A percentile compares a stretch with the other conserved stretches of the same genome.
These are phyloP conservation scores for Seira musarum DNA, from an alignment of 2,888 invertebrate genomes.

Conservation along the genomic window DNA sequence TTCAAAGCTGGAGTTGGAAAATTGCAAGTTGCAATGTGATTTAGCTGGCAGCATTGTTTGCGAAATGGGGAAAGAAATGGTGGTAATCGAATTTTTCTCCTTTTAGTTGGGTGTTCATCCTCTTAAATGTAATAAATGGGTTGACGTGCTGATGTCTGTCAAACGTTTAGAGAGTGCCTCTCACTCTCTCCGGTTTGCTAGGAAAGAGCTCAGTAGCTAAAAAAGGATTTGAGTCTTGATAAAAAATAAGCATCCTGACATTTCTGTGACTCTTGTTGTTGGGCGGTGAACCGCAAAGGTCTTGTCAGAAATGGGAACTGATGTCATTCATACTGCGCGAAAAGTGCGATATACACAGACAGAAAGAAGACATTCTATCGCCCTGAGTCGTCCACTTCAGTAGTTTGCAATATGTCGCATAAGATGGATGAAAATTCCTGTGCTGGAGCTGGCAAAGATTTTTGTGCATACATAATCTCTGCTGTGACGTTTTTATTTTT, in stretches of 20 bases:
- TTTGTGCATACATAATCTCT: neutral
- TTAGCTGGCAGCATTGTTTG: neutral
- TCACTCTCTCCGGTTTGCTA: neutral
- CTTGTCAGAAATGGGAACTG: conserved; percentile 28
- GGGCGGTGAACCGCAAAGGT: conserved; percentile 23
- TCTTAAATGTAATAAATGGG: neutral
- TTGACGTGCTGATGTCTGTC: neutral
- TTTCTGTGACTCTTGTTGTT: neutral
- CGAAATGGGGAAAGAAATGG: neutral
- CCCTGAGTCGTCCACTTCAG: too few species aligned
- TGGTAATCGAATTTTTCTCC: neutral
- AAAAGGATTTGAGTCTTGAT: neutral
- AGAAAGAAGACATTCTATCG: too few species aligned
- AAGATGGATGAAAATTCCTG: conserved; percentile 3
- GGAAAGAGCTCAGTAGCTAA: neutral
- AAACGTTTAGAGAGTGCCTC: neutral
- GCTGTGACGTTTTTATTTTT: too few species aligned
- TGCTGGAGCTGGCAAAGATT: neutral
- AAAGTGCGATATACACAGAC: too few species aligned
- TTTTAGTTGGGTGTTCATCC: neutral
- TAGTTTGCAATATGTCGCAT: too few species aligned
- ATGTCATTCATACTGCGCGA: conserved; percentile 16
- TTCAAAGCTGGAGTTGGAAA: neutral
- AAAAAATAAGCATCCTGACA: neutral
- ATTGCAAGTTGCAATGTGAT: neutral